Evolutionary conservation across 2,113 vertebrate species (phyloP).

Genomic region (Cynocephalus volans): DNA sequence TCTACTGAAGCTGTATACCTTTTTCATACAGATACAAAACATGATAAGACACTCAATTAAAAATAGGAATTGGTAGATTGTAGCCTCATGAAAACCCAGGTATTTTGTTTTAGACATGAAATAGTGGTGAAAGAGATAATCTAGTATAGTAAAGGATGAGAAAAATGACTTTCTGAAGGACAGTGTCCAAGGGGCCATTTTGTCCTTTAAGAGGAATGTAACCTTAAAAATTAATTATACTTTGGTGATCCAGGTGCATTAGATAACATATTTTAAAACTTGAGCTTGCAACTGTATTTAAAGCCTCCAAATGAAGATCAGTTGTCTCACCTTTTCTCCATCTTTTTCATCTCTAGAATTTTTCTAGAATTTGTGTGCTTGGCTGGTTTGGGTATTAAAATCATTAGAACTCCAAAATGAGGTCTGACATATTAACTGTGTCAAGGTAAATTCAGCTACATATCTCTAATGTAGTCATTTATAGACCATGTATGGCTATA

Average conservation of each 20-base stretch:
- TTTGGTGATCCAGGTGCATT: neutral
- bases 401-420: neutral
- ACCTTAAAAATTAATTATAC: neutral
- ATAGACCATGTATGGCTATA: neutral
- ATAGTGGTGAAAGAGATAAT: neutral
- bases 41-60: neutral
- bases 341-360: neutral
- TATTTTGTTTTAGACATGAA: neutral
- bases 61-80: neutral
- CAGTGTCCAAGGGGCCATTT: neutral
- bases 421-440: neutral
- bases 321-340: neutral
- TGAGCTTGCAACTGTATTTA: neutral
- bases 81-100: neutral
- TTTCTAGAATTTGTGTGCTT: neutral
- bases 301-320: neutral
- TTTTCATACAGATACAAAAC: constrained; percentile 10
- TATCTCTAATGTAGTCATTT: neutral
- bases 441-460: neutral
- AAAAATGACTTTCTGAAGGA: neutral
- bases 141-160: neutral
- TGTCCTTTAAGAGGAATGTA: neutral
- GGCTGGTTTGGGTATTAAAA: neutral
- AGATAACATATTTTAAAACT: neutral
- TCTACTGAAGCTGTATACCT: neutral